These are phyloP conservation scores for Gisinianus flammeolus DNA, from an alignment of 2,888 invertebrate species.

Conservation along the genomic window DNA sequence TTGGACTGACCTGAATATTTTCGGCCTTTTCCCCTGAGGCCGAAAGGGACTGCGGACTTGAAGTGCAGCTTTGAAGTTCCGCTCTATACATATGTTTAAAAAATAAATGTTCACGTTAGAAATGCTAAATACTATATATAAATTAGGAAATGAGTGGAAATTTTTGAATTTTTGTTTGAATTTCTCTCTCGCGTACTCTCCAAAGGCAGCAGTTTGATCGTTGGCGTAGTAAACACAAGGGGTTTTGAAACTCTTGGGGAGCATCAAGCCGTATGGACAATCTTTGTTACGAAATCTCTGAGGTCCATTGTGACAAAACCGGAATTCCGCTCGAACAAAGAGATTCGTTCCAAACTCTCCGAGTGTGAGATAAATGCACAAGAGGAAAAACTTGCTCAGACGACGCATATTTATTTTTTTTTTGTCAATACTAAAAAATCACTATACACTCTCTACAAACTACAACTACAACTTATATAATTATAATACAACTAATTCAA, in stretches of 20 bases:
- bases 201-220: conserved; percentile 20
- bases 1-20: not conserved
- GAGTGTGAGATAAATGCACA: not conserved
- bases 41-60: not conserved
- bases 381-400: not conserved
- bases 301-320: conserved; percentile 28
- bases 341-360: not conserved
- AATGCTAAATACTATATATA: not conserved
- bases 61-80: conserved; percentile 1
- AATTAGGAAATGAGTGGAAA: not conserved
- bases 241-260: not conserved
- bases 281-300: conserved; percentile 24
- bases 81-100: conserved; percentile 9
- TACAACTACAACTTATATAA: no score
- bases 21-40: conserved; percentile 5
- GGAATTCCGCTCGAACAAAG: conserved; percentile 11
- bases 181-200: conserved; percentile 33
- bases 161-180: no score
- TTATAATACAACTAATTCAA: no score
- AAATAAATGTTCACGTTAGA: not conserved
- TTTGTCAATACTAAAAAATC: no score
- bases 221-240: conserved; percentile 32
- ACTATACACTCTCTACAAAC: no score
- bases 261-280: conserved; percentile 21
- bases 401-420: not conserved